Conservation (phyloP, 2,888 invertebrate genomes). For the Seira musarum region DNA sequence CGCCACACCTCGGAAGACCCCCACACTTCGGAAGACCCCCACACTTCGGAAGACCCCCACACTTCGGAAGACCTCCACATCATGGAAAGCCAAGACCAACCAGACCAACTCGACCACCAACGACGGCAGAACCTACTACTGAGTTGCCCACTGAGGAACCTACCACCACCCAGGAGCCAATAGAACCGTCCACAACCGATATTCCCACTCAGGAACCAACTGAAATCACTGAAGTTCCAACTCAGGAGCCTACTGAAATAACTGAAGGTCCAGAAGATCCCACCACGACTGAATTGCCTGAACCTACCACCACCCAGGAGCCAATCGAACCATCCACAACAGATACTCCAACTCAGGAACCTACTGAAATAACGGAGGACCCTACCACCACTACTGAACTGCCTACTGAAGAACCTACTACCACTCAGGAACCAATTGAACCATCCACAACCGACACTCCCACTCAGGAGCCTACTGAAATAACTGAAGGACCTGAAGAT, state of each 20-base stretch:
- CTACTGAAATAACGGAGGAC: background rate
- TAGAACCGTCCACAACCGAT: background rate
- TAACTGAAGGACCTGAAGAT: background rate
- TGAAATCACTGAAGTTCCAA: too few relatives aligned
- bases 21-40: too few relatives aligned
- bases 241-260: too few relatives aligned
- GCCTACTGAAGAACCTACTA: background rate
- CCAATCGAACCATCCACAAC: slow-evolving; percentile 1
- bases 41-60: too few relatives aligned
- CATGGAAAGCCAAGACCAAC: too few relatives aligned
- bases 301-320: too few relatives aligned
- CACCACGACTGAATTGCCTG: slow-evolving; percentile 27
- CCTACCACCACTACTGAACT: background rate
- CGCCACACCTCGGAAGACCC: too few relatives aligned
- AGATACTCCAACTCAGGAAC: background rate
- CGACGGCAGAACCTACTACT: background rate
- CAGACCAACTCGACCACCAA: too few relatives aligned
- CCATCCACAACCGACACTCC: background rate
- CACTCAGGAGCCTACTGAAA: background rate
- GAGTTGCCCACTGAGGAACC: too few relatives aligned
- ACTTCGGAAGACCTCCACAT: too few relatives aligned
- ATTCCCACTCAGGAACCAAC: too few relatives aligned
- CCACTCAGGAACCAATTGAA: too few relatives aligned
- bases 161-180: background rate
- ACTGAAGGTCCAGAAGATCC: background rate